Evolutionary conservation across 53 echinoderm and acorn worm genomes (phyloP), one percentile per base, ranked within the genome.

Genomic region (Arbacia lixula): DNA sequence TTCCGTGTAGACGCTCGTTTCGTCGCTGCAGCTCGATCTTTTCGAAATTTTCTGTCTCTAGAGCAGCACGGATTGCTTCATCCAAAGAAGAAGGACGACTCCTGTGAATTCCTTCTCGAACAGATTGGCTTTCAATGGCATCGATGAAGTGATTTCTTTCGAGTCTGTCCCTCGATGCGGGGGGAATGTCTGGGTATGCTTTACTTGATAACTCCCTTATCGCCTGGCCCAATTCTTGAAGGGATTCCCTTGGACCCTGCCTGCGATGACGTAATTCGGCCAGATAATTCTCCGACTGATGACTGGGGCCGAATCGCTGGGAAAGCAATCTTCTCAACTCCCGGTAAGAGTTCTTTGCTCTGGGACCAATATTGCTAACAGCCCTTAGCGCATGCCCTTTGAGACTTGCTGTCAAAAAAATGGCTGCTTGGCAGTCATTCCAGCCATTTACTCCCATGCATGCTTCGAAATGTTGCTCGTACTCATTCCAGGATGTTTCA

Each of bases 71-170:
- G 8, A 90, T 69, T 12, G 86, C 86, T 56, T 85, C 73, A 55
- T 85, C 89, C 27, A 90, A 68, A 12, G 90, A 66, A 38, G 12
- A 33, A 3, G 90, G 90, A 24, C 72, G 43, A 12, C 83, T 60
- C 56, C 66, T 69, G 36, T 79, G 73, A 20, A 85, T 84, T 9
- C 69, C 85, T 6, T 26, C 68, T 19, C 84, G 21, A 2, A 89
- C 46, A 29, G 77, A 77, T 10, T 67, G 31, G 21, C 85, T 57
- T 10, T 84, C 69, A 19, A 90, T 60, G 11, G 89, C 86, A 32
- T 90, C 85, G 4, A 62, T 87, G 51, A 83, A 91, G 41, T 86
- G 86, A 60, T 83, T 83, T 77, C 85, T 76, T 50, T 76, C 85
- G 26, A 89, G 34, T 39, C 89, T 62, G 50, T 89, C 89, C 60